Evolutionary conservation across 2,797 vertebrate genomes (phyloP).

Genomic region (Rhinella marina): DNA sequence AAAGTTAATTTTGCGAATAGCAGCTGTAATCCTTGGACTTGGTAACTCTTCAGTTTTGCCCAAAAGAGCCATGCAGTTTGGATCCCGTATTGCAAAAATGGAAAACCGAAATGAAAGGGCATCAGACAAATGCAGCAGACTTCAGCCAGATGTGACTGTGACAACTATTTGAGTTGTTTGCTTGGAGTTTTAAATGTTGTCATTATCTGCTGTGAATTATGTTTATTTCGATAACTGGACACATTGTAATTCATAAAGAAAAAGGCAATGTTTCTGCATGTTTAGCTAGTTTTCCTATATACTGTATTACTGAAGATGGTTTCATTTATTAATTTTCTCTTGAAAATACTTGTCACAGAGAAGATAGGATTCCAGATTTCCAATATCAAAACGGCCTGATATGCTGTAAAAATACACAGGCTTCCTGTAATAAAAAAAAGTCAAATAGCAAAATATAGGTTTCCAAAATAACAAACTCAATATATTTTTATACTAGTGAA

Average conservation of each 20-base stretch:
- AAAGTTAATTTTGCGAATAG: constrained; percentile 87
- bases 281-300: background rate
- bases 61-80: constrained; percentile 96
- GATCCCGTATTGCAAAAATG: constrained; percentile 93
- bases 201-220: background rate
- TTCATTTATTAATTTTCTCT: constrained; percentile 69
- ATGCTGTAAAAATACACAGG: constrained; percentile 76
- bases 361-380: constrained; percentile 78
- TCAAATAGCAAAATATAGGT: background rate
- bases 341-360: constrained; percentile 81
- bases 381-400: constrained; percentile 83
- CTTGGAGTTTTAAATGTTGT: background rate
- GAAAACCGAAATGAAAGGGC: constrained; percentile 86
- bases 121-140: constrained; percentile 85
- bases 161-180: background rate
- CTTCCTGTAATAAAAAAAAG: constrained; percentile 68
- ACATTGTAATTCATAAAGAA: background rate
- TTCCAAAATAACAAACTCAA: too few relatives aligned
- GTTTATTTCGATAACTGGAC: background rate
- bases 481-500: too few relatives aligned
- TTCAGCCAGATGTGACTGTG: constrained; percentile 65
- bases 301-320: constrained; percentile 68
- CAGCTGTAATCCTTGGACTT: constrained; percentile 82
- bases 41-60: constrained; percentile 79
- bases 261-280: background rate